Percentiles rank a stretch among this genome's conserved stretches.
phyloP scores from a whole-genome alignment of 2,113 vertebrate species.

The Seriola dumerili region DNA sequence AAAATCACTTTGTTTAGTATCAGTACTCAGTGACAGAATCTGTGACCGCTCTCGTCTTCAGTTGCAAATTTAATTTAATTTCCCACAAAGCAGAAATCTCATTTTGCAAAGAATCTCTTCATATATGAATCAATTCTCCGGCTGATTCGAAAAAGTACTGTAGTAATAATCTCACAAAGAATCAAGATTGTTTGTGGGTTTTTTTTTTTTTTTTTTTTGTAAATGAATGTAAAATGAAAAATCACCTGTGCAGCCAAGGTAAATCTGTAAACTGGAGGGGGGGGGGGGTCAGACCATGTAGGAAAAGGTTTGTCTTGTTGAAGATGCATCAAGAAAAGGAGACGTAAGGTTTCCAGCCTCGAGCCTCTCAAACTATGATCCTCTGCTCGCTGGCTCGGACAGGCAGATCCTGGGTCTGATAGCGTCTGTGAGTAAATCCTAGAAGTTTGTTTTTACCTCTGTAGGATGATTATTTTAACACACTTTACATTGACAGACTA shows the following conservation, averaged over 20 bases:
- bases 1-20: not conserved
- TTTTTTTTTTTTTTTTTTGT: not conserved
- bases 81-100: not conserved
- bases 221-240: conserved; percentile 61
- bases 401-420: conserved; percentile 4
- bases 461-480: not conserved
- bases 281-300: not conserved
- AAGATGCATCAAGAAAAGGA: not conserved
- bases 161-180: conserved; percentile 29
- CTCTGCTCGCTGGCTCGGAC: not conserved
- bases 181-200: conserved; percentile 33
- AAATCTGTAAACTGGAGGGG: conserved; percentile 13
- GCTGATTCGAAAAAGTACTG: conserved; percentile 34
- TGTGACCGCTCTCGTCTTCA: not conserved
- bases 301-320: not conserved
- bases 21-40: not conserved
- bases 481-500: not conserved
- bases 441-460: not conserved
- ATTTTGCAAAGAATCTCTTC: conserved; percentile 4
- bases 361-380: not conserved
- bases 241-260: conserved; percentile 8
- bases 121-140: not conserved
- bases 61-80: conserved; percentile 3
- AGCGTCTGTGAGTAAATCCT: not conserved
- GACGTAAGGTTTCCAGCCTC: not conserved